These are phyloP conservation scores for Acrobasis suavella DNA, from an alignment of 2,888 invertebrate species.

Conservation along the genomic window DNA sequence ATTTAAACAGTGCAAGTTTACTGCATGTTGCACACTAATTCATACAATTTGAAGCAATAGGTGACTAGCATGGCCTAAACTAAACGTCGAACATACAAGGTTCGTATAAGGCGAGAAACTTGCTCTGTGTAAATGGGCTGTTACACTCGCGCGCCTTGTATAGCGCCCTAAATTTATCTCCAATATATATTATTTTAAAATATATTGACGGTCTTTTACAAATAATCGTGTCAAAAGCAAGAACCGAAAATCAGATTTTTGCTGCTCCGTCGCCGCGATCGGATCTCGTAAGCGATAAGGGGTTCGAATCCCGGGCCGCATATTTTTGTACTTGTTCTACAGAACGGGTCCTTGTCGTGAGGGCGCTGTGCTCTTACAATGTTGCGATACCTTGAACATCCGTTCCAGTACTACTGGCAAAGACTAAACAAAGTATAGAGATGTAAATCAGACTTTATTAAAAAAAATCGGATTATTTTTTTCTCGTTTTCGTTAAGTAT, in stretches of 20 bases:
- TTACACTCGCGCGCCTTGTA: no score
- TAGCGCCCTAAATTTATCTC: no score
- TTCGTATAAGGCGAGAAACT: no score
- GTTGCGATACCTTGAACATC: constrained; percentile 24
- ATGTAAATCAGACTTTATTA: background rate
- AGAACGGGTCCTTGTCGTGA: constrained; percentile 16
- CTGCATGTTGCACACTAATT: no score
- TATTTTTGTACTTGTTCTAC: constrained; percentile 18
- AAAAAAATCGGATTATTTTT: no score
- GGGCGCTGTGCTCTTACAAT: constrained; percentile 22
- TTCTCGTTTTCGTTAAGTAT: no score
- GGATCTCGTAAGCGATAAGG: constrained; percentile 16
- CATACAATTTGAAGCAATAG: no score
- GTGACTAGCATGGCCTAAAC: no score
- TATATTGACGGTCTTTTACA: background rate
- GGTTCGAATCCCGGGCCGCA: constrained; percentile 19
- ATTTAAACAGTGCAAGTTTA: no score
- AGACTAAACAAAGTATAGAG: constrained; percentile 3
- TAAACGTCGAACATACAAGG: no score
- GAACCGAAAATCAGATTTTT: background rate
- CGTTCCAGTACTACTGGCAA: constrained; percentile 7
- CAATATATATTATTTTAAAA: background rate
- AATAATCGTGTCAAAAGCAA: constrained; percentile 1
- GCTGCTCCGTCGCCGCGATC: background rate
- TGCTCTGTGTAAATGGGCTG: no score